phyloP scores from a whole-genome alignment of 1,140 invertebrate species.

The Scaptomyza hsui region DNA sequence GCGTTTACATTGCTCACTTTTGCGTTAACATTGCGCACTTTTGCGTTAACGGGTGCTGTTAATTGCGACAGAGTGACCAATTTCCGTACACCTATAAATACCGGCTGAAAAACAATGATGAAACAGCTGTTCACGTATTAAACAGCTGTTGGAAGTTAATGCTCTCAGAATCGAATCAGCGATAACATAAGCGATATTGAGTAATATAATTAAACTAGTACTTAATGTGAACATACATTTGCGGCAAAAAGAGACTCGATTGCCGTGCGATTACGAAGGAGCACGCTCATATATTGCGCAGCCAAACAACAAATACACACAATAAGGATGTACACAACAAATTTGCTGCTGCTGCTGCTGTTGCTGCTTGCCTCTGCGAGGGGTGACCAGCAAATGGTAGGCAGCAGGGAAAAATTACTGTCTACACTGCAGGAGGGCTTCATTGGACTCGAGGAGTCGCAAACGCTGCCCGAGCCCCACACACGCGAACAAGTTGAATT shows the following conservation, averaged over 20 bases:
- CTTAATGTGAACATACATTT: slow-evolving; percentile 46
- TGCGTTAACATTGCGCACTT: not conserved
- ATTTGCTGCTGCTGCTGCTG: slow-evolving; percentile 13
- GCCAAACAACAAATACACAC: slow-evolving; percentile 14
- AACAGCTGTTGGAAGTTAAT: slow-evolving; percentile 48
- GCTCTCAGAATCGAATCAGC: slow-evolving; percentile 48
- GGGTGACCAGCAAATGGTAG: slow-evolving; percentile 22
- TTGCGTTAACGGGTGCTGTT: not conserved
- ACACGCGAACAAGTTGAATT: slow-evolving; percentile 62
- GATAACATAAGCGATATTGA: slow-evolving; percentile 54
- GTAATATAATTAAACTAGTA: slow-evolving; percentile 55
- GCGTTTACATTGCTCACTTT: not conserved
- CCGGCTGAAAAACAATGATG: not conserved
- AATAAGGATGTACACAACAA: slow-evolving; percentile 43
- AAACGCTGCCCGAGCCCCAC: slow-evolving; percentile 48
- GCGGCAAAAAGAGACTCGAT: slow-evolving; percentile 23
- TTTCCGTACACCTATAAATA: not conserved
- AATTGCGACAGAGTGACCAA: slow-evolving; percentile 18
- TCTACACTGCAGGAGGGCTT: slow-evolving; percentile 51
- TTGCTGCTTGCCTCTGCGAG: slow-evolving; percentile 21
- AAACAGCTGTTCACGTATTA: slow-evolving; percentile 23
- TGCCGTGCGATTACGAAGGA: slow-evolving; percentile 32
- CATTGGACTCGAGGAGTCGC: slow-evolving; percentile 43
- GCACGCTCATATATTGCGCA: slow-evolving; percentile 27
- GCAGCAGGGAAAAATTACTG: slow-evolving; percentile 41